Conservation (phyloP, 2,888 invertebrate genomes). For the Alitta virens region DNA sequence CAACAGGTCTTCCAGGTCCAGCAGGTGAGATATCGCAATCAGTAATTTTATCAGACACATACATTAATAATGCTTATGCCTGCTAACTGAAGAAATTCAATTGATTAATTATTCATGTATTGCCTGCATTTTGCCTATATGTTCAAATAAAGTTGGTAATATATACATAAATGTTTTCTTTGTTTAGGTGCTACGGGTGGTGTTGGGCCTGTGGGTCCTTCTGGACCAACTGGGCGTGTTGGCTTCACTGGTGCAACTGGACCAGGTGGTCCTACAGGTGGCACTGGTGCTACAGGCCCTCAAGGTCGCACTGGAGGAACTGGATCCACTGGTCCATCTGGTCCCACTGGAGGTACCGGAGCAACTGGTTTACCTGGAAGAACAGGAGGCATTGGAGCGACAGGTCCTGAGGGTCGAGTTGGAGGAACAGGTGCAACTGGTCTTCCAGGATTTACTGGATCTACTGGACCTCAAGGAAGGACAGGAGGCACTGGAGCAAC, state of each 20-base stretch:
- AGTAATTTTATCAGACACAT: too few species aligned
- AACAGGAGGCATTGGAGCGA: neutral
- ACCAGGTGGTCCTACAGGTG: conserved; percentile 12
- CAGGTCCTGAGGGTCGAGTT: neutral
- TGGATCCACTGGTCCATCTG: conserved; percentile 1
- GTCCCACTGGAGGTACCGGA: neutral
- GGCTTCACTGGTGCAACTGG: conserved; percentile 17
- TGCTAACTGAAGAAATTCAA: too few species aligned
- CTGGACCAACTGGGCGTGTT: conserved; percentile 12
- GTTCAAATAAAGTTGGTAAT: too few species aligned
- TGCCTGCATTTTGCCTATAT: too few species aligned
- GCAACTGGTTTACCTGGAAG: neutral
- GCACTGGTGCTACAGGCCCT: neutral
- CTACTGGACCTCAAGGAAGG: neutral
- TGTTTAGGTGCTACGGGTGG: conserved; percentile 65
- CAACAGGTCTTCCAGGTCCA: conserved; percentile 57
- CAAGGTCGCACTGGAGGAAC: conserved; percentile 1
- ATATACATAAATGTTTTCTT: neutral
- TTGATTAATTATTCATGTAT: too few species aligned
- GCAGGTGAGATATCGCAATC: conserved; percentile 22
- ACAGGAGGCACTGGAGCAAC: neutral
- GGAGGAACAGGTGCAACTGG: conserved; percentile 14
- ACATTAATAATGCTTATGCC: too few species aligned
- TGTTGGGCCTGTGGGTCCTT: conserved; percentile 4
- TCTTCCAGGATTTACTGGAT: neutral